These are phyloP conservation scores for Ladona fulva DNA, from an alignment of 1,140 invertebrate genomes.

Conservation along the genomic window DNA sequence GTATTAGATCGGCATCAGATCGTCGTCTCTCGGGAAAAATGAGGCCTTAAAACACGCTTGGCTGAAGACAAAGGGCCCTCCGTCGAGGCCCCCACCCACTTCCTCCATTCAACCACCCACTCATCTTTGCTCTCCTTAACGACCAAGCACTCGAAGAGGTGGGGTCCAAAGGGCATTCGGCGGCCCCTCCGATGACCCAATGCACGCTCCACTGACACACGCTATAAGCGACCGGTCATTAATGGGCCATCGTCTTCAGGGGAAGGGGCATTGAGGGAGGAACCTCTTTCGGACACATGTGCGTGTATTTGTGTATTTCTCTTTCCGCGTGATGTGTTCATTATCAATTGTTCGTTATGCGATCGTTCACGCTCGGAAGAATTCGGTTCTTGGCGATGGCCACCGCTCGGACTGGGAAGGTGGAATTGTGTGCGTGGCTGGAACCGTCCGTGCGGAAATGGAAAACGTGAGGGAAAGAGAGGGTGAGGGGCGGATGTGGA, in stretches of 20 bases:
- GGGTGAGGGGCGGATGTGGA: neutral
- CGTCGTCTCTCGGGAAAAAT: neutral
- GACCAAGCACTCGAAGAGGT: neutral
- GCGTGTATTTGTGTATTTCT: neutral
- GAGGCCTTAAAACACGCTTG: slow-evolving; percentile 1
- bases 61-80: neutral
- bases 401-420: too few relatives aligned
- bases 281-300: too few relatives aligned
- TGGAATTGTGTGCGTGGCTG: neutral
- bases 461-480: neutral
- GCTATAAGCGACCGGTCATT: neutral
- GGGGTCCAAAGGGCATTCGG: neutral
- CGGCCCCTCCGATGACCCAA: neutral
- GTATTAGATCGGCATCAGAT: neutral
- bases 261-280: too few relatives aligned
- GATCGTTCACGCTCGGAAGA: neutral
- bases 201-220: neutral
- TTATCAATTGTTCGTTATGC: neutral
- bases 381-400: neutral
- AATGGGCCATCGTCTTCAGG: neutral
- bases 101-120: neutral
- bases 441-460: slow-evolving; percentile 1
- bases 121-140: neutral
- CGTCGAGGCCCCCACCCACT: neutral
- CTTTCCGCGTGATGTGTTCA: neutral